These are phyloP conservation scores for Parthenolecanium corni DNA, from an alignment of 2,888 invertebrate species.

Conservation along the genomic window DNA sequence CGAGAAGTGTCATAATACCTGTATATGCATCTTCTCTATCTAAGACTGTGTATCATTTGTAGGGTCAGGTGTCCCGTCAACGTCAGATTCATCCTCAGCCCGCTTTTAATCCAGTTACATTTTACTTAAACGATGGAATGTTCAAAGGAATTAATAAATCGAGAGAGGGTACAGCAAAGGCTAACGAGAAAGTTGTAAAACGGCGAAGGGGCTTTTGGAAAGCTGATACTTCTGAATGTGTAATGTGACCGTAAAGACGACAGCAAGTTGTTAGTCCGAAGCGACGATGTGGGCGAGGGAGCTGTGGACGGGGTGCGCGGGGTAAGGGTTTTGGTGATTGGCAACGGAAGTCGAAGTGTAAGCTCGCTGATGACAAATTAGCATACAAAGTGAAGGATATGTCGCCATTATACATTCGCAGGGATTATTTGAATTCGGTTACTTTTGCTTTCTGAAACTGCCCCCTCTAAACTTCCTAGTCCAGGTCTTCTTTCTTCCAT, in stretches of 20 bases:
- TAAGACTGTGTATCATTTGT: too few relatives aligned
- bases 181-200: slow-evolving; percentile 4
- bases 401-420: slow-evolving; percentile 24
- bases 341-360: slow-evolving; percentile 14
- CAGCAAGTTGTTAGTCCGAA: slow-evolving; percentile 18
- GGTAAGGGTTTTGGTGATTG: not conserved
- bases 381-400: slow-evolving; percentile 28
- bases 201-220: not conserved
- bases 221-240: slow-evolving; percentile 24
- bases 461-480: slow-evolving; percentile 9
- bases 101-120: slow-evolving; percentile 23
- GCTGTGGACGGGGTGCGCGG: too few relatives aligned
- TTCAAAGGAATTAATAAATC: slow-evolving; percentile 26
- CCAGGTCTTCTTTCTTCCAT: too few relatives aligned
- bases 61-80: not conserved
- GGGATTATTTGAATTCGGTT: slow-evolving; percentile 20
- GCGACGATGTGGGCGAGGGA: not conserved
- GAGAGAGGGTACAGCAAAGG: not conserved
- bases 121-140: slow-evolving; percentile 1
- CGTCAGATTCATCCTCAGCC: not conserved
- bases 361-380: slow-evolving; percentile 27
- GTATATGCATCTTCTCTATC: too few relatives aligned
- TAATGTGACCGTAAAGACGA: slow-evolving; percentile 20
- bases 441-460: slow-evolving; percentile 11
- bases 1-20: not conserved